phyloP scores from a whole-genome alignment of 2,113 vertebrate genomes.

The mouse (Mus musculus) region GRCm39 chr5:33659001-33659500 shows the following conservation, averaged over 20 bases:
- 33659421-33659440: slow-evolving; percentile 94
- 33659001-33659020: background rate
- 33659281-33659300: background rate
- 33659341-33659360: slow-evolving; percentile 93
- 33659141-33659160: background rate
- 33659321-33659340: slow-evolving; percentile 88
- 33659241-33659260: background rate
- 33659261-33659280: background rate
- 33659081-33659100: background rate
- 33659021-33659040: rapidly evolving
- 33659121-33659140: background rate
- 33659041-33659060: background rate
- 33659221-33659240: background rate
- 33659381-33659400: slow-evolving; percentile 90
- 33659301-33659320: slow-evolving; percentile 86
- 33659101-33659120: background rate
- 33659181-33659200: background rate
- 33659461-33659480: slow-evolving; percentile 87
- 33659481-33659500: slow-evolving; percentile 83
- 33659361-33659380: slow-evolving; percentile 87
- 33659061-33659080: background rate
- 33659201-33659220: background rate
- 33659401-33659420: slow-evolving; percentile 93
- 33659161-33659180: background rate
- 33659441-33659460: slow-evolving; percentile 92